Evolutionary conservation across 2,888 invertebrate genomes (phyloP).

Genomic region (Anarsia innoxiella): DNA sequence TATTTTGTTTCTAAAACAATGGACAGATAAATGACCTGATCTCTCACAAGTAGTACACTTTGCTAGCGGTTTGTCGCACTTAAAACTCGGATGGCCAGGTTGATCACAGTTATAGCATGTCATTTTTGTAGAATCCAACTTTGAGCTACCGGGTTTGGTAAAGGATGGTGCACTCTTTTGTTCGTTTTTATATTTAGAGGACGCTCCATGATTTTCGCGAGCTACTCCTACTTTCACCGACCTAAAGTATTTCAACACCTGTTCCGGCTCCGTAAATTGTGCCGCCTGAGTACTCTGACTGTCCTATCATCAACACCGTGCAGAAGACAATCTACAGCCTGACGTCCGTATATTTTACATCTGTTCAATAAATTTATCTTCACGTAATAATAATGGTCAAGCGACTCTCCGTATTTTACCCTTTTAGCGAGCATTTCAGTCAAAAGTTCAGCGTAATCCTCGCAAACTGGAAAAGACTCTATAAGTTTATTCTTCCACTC

Average conservation of each 20-base stretch:
- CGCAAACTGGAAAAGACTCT: slow-evolving; percentile 19
- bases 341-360: slow-evolving; percentile 18
- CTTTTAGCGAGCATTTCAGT: slow-evolving; percentile 21
- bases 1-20: neutral
- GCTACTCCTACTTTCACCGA: neutral
- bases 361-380: slow-evolving; percentile 22
- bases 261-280: slow-evolving; percentile 4
- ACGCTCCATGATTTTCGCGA: neutral
- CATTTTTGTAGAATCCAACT: slow-evolving; percentile 1
- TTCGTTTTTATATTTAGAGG: neutral
- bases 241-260: slow-evolving; percentile 4
- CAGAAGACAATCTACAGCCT: slow-evolving; percentile 22
- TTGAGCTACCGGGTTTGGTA: neutral
- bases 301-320: slow-evolving; percentile 21
- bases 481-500: slow-evolving; percentile 21
- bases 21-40: slow-evolving; percentile 8
- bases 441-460: slow-evolving; percentile 20
- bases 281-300: slow-evolving; percentile 16
- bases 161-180: neutral
- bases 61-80: slow-evolving; percentile 13
- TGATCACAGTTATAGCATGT: slow-evolving; percentile 17
- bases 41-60: slow-evolving; percentile 12
- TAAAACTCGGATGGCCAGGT: slow-evolving; percentile 18
- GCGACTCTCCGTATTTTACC: slow-evolving; percentile 14
- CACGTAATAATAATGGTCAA: slow-evolving; percentile 19